phyloP scores from a whole-genome alignment of 2,113 vertebrate species.

The Typhlomys cinereus region DNA sequence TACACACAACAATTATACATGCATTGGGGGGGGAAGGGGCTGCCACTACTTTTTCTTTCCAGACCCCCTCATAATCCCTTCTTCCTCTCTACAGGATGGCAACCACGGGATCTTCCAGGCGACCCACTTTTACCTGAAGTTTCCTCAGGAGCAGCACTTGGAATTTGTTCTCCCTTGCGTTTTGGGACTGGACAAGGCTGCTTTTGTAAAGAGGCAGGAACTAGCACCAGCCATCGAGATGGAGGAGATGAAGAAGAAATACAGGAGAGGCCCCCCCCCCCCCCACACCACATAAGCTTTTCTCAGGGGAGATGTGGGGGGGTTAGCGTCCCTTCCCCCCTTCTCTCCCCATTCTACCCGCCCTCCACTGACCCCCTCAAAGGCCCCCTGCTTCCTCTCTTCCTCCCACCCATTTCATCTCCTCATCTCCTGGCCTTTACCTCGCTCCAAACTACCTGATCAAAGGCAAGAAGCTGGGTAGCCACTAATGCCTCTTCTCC shows the following conservation, averaged over 20 bases:
- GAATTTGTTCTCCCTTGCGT: background rate
- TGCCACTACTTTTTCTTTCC: background rate
- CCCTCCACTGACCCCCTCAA: slow-evolving; percentile 20
- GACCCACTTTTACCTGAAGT: background rate
- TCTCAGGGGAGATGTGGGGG: background rate
- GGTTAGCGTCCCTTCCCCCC: background rate
- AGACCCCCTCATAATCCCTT: too few relatives aligned
- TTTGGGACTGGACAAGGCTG: too few relatives aligned
- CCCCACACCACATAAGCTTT: background rate
- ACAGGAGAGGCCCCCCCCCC: background rate
- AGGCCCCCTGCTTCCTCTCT: slow-evolving; percentile 53
- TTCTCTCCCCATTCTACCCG: too few relatives aligned
- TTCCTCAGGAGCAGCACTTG: background rate
- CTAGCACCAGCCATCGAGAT: too few relatives aligned
- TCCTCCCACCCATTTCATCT: slow-evolving; percentile 51
- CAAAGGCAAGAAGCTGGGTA: slow-evolving; percentile 71
- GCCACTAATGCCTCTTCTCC: slow-evolving; percentile 55
- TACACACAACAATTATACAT: too few relatives aligned
- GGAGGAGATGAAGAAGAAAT: rapidly evolving
- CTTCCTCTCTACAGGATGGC: too few relatives aligned
- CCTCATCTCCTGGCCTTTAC: slow-evolving; percentile 54
- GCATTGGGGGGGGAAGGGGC: too few relatives aligned
- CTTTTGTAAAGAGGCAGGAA: too few relatives aligned
- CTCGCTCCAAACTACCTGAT: slow-evolving; percentile 75
- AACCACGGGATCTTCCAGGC: background rate